Conservation (phyloP, 2,888 invertebrate genomes). For the Volucella inanis region DNA sequence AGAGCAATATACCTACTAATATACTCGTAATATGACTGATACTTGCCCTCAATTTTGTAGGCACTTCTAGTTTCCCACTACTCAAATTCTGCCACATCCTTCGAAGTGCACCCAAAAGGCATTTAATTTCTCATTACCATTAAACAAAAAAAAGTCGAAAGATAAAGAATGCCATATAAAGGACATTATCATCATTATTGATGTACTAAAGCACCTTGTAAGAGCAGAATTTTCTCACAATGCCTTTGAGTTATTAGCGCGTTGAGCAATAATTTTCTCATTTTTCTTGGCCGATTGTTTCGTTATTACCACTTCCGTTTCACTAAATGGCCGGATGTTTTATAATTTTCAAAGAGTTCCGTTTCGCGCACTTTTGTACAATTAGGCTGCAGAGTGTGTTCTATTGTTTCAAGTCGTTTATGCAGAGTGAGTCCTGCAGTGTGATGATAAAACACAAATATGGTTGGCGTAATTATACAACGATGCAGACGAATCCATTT, state of each 20-base stretch:
- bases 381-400: conserved; percentile 66
- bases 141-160: no score
- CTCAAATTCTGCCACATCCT: no score
- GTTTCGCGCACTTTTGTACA: conserved; percentile 69
- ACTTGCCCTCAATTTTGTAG: no score
- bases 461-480: conserved; percentile 42
- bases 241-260: conserved; percentile 50
- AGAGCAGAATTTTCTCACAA: conserved; percentile 47
- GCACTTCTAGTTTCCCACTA: no score
- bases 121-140: no score
- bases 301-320: conserved; percentile 51
- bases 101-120: no score
- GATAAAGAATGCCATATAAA: no score
- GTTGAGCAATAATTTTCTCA: conserved; percentile 58
- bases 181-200: background rate
- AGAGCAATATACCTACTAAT: no score
- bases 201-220: conserved; percentile 12
- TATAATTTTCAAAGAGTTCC: conserved; percentile 61
- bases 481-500: conserved; percentile 25
- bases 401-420: conserved; percentile 60
- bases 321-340: conserved; percentile 69
- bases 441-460: conserved; percentile 43
- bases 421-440: conserved; percentile 43
- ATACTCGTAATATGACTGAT: no score
- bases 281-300: conserved; percentile 56